A percentile compares a stretch with the other conserved stretches of the same genome.
phyloP scores from a whole-genome alignment of 2,113 vertebrate genomes.

The Xenopus laevis region DNA sequence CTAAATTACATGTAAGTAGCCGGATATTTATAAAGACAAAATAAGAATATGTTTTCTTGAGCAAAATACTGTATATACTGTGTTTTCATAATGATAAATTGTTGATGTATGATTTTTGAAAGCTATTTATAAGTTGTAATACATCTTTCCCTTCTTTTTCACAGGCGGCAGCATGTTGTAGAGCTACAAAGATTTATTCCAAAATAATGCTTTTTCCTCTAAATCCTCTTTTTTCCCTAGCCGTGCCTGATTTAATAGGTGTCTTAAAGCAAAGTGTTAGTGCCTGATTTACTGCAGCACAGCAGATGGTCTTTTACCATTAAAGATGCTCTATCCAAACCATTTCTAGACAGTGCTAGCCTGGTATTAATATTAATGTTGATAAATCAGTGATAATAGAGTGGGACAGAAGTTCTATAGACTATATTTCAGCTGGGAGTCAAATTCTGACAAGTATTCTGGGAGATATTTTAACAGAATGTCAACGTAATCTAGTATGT shows the following conservation, averaged over 20 bases:
- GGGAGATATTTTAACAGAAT: constrained; percentile 28
- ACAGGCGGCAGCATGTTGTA: neutral
- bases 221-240: constrained; percentile 58
- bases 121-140: too few species aligned
- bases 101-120: too few species aligned
- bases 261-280: constrained; percentile 55
- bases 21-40: too few species aligned
- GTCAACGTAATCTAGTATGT: constrained; percentile 21
- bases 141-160: too few species aligned
- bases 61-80: too few species aligned
- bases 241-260: constrained; percentile 54
- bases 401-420: constrained; percentile 54
- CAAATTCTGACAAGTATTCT: constrained; percentile 28
- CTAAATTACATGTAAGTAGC: too few species aligned
- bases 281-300: constrained; percentile 56
- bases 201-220: constrained; percentile 56
- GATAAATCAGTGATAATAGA: constrained; percentile 59
- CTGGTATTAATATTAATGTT: constrained; percentile 61
- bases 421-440: constrained; percentile 48
- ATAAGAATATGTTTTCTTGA: too few species aligned
- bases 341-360: constrained; percentile 52
- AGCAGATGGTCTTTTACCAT: constrained; percentile 60
- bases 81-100: too few species aligned
- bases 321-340: constrained; percentile 47
- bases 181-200: constrained; percentile 35